A percentile compares a stretch with the other conserved stretches of the same genome.
Evolutionary conservation across 2,113 vertebrate species (phyloP).

Genomic region (Sinocyclocheilus anophthalmus): DNA sequence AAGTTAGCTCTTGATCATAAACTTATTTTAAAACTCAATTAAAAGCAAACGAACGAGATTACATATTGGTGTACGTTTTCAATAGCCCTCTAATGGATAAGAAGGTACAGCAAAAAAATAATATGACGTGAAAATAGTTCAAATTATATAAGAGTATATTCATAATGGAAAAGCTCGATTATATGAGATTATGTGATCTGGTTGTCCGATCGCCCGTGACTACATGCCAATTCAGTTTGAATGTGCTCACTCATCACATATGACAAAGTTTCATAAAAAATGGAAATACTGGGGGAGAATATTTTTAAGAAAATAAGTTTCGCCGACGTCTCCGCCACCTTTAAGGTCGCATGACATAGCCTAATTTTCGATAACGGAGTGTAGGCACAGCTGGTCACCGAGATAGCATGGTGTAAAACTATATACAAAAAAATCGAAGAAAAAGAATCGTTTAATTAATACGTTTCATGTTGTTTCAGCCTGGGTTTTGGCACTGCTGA

Average conservation of each 20-base stretch:
- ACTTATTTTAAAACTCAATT: background rate
- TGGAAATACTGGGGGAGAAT: background rate
- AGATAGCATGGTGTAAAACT: background rate
- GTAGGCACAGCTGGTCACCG: background rate
- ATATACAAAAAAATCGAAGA: too few species aligned
- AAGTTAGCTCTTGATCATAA: background rate
- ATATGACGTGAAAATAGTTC: background rate
- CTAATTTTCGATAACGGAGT: background rate
- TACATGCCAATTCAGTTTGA: background rate
- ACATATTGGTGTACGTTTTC: background rate
- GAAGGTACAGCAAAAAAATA: background rate
- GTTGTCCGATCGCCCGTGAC: background rate
- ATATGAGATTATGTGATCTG: background rate
- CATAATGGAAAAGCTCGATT: slow-evolving; percentile 4
- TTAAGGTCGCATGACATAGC: background rate
- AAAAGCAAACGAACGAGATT: background rate
- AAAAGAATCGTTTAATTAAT: background rate
- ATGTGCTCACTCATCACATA: background rate
- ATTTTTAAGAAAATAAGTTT: background rate
- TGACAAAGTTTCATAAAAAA: background rate
- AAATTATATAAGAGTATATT: background rate
- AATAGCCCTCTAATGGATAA: background rate
- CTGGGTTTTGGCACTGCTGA: background rate
- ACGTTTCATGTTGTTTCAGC: background rate
- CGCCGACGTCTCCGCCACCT: background rate